Evolutionary conservation across 2,797 vertebrate species (phyloP).

Genomic region (Eospalax fontanierii): DNA sequence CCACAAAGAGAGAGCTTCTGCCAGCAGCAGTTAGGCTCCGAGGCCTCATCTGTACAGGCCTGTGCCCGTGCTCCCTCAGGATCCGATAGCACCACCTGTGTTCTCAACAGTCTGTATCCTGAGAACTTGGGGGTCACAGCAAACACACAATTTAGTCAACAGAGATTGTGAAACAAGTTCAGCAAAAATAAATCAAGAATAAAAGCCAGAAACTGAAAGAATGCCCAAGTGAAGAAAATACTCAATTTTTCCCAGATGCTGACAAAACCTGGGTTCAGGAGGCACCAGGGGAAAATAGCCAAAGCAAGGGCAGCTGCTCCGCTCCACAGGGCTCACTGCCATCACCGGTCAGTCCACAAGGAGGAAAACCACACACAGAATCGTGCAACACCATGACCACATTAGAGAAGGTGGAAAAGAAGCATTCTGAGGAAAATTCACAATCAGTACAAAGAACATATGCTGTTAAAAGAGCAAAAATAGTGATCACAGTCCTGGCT

Average conservation of each 20-base stretch:
- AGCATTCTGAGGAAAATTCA: constrained; percentile 54
- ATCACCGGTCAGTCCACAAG: background rate
- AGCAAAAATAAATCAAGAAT: constrained; percentile 77
- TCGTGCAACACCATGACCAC: background rate
- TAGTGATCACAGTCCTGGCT: background rate
- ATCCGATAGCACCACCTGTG: too few species aligned
- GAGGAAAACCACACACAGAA: background rate
- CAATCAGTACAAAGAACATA: constrained; percentile 68
- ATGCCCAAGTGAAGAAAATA: constrained; percentile 52
- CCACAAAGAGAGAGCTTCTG: too few species aligned
- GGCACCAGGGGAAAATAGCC: background rate
- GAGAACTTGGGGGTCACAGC: background rate
- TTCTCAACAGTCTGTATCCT: background rate
- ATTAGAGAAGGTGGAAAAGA: background rate
- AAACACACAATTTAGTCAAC: constrained; percentile 48
- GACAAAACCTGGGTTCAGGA: background rate
- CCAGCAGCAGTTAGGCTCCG: background rate
- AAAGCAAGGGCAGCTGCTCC: background rate
- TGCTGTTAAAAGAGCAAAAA: background rate
- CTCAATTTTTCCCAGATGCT: background rate
- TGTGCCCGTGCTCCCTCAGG: background rate
- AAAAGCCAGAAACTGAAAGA: constrained; percentile 72
- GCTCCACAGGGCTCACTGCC: too few species aligned
- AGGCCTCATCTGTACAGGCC: background rate
- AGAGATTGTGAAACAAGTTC: constrained; percentile 61